phyloP scores from a whole-genome alignment of 2,888 invertebrate species.

The Hermaeophaga mercurialis region DNA sequence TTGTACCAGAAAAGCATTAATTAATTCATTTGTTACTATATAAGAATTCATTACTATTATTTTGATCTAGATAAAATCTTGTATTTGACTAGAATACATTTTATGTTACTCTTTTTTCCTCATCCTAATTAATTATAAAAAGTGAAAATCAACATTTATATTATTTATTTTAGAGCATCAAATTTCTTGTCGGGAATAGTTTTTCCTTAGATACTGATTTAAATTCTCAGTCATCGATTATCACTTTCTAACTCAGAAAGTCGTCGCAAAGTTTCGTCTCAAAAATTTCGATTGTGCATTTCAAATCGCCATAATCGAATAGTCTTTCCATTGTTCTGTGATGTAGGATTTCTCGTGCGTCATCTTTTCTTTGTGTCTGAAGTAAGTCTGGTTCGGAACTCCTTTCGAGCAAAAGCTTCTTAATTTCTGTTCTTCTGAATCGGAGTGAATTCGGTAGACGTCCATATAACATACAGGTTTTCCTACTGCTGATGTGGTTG shows the following conservation, averaged over 20 bases:
- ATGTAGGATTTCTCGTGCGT: slow-evolving; percentile 4
- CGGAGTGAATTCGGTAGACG: slow-evolving; percentile 40
- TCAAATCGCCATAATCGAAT: slow-evolving; percentile 27
- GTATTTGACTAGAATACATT: too few relatives aligned
- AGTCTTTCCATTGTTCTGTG: slow-evolving; percentile 24
- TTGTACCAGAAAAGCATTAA: too few relatives aligned
- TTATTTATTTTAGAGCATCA: too few relatives aligned
- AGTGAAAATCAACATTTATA: too few relatives aligned
- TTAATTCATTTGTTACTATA: too few relatives aligned
- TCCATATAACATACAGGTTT: slow-evolving; percentile 44
- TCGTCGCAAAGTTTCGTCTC: background rate
- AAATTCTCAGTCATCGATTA: background rate
- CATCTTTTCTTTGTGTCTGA: slow-evolving; percentile 26
- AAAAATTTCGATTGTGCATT: background rate
- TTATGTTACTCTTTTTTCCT: too few relatives aligned
- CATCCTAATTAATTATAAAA: too few relatives aligned
- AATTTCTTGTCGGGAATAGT: too few relatives aligned
- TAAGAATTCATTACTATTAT: too few relatives aligned
- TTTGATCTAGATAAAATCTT: too few relatives aligned
- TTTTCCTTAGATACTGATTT: background rate
- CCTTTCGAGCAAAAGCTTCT: slow-evolving; percentile 38
- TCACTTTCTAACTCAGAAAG: background rate
- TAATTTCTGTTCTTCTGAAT: slow-evolving; percentile 38
- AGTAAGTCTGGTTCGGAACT: slow-evolving; percentile 30
- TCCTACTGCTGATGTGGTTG: slow-evolving; percentile 32